Percentiles rank a stretch among this genome's conserved stretches.
Evolutionary conservation across 2,888 invertebrate genomes (phyloP).

Genomic region (Hypolimnas misippus): DNA sequence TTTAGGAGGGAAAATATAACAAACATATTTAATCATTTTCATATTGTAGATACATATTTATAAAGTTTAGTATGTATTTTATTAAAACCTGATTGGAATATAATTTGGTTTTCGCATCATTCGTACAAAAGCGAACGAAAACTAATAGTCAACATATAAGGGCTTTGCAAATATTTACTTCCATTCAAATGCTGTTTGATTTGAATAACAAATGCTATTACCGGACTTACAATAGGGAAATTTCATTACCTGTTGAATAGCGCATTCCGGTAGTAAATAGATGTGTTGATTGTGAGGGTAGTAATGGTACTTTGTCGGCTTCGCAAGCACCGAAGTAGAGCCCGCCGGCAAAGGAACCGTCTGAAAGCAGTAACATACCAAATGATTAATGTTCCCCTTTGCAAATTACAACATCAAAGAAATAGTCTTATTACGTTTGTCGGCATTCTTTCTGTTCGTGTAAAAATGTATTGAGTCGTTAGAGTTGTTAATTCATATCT

Average conservation of each 20-base stretch:
- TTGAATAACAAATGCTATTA: slow-evolving; percentile 18
- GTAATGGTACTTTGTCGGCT: slow-evolving; percentile 96
- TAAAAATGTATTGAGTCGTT: slow-evolving; percentile 53
- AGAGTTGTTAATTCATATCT: slow-evolving; percentile 57
- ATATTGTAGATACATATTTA: too few relatives aligned
- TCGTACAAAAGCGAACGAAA: neutral
- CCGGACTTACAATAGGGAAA: slow-evolving; percentile 29
- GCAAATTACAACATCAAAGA: slow-evolving; percentile 26
- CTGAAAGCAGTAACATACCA: slow-evolving; percentile 65
- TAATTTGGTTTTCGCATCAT: neutral
- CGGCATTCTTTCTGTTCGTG: slow-evolving; percentile 36
- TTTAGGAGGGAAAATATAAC: too few relatives aligned
- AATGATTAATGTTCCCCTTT: slow-evolving; percentile 37
- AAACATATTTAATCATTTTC: too few relatives aligned
- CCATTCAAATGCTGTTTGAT: slow-evolving; percentile 15
- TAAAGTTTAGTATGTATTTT: too few relatives aligned
- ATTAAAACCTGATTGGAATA: too few relatives aligned
- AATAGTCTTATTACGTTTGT: slow-evolving; percentile 32
- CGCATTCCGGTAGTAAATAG: slow-evolving; percentile 95
- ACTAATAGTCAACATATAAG: slow-evolving; percentile 3
- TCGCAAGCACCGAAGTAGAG: slow-evolving; percentile 88
- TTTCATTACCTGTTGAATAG: slow-evolving; percentile 91
- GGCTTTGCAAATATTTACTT: slow-evolving; percentile 10
- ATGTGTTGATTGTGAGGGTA: slow-evolving; percentile 97
- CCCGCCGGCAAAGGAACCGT: slow-evolving; percentile 87